Percentiles rank a stretch among this genome's conserved stretches.
Conservation (phyloP, 2,888 invertebrate genomes). For the Sinotaia quadrata region DNA sequence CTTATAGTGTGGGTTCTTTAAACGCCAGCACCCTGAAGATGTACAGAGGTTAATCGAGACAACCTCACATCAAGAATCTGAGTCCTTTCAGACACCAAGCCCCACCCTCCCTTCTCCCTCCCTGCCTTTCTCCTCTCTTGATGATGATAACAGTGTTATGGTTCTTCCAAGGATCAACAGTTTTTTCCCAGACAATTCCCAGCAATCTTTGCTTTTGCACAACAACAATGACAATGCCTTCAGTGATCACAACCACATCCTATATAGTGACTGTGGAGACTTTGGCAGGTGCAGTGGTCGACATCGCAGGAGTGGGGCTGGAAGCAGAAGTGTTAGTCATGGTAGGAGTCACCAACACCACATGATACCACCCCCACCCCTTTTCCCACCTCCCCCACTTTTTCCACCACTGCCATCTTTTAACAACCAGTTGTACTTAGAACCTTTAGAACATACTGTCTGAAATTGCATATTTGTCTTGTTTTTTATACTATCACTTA, state of each 20-base stretch:
- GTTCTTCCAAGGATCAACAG: conserved; percentile 24
- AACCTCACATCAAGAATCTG: conserved; percentile 14
- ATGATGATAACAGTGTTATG: conserved; percentile 29
- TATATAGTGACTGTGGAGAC: background rate
- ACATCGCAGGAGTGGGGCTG: background rate
- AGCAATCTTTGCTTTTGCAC: conserved; percentile 1
- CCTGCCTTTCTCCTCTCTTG: background rate
- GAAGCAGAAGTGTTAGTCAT: background rate
- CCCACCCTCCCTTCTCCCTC: conserved; percentile 7
- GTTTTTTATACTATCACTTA: conserved; percentile 36
- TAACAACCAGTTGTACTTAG: conserved; percentile 37
- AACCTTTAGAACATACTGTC: conserved; percentile 33
- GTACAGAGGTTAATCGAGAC: conserved; percentile 38
- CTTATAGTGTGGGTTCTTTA: conserved; percentile 59
- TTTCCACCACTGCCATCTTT: conserved; percentile 33
- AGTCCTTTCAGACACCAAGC: conserved; percentile 11
- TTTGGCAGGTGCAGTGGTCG: background rate
- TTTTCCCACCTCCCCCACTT: background rate
- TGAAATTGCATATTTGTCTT: too few species aligned
- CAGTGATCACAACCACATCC: conserved; percentile 1
- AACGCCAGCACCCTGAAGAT: conserved; percentile 49
- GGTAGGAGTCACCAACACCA: conserved; percentile 9
- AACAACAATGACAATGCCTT: conserved; percentile 21
- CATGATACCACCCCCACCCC: conserved; percentile 34
- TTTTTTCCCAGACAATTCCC: conserved; percentile 5